A percentile compares a stretch with the other conserved stretches of the same genome.
Evolutionary conservation across 2,113 vertebrate species (phyloP).

Genomic region (Caranx melampygus): DNA sequence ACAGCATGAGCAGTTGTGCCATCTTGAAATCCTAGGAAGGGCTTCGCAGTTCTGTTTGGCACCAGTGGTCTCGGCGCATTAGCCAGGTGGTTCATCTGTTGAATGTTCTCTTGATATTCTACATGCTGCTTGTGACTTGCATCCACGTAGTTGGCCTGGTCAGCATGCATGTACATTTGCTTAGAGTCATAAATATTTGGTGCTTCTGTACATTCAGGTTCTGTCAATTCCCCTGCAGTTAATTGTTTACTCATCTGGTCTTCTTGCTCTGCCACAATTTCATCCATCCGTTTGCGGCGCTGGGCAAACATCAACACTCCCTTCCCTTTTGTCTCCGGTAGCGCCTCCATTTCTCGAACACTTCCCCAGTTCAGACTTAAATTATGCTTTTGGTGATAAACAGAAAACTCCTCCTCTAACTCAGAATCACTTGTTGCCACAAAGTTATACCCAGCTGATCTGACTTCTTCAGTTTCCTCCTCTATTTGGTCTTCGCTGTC

Average conservation of each 20-base stretch:
- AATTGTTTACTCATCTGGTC: constrained; percentile 83
- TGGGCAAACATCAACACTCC: constrained; percentile 95
- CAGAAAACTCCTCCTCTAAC: constrained; percentile 86
- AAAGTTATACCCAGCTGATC: constrained; percentile 82
- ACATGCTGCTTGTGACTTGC: constrained; percentile 57
- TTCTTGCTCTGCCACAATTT: constrained; percentile 89
- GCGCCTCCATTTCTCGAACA: constrained; percentile 88
- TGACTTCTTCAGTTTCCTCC: constrained; percentile 80
- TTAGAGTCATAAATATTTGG: constrained; percentile 48
- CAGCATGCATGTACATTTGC: constrained; percentile 61
- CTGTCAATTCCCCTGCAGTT: constrained; percentile 69
- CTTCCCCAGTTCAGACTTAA: constrained; percentile 86
- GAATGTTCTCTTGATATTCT: constrained; percentile 63
- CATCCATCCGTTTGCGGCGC: constrained; percentile 93
- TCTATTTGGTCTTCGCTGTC: constrained; percentile 83
- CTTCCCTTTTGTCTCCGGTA: constrained; percentile 92
- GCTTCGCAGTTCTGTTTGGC: constrained; percentile 92
- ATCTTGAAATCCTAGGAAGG: constrained; percentile 86
- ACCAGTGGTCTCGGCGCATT: constrained; percentile 79
- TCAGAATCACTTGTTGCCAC: constrained; percentile 88
- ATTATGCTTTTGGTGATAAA: constrained; percentile 78
- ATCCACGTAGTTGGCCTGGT: constrained; percentile 77
- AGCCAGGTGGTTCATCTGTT: constrained; percentile 70
- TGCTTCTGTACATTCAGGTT: constrained; percentile 60
- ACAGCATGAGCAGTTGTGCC: constrained; percentile 76